Conservation (phyloP, 2,888 invertebrate genomes). For the Rutpela maculata region DNA sequence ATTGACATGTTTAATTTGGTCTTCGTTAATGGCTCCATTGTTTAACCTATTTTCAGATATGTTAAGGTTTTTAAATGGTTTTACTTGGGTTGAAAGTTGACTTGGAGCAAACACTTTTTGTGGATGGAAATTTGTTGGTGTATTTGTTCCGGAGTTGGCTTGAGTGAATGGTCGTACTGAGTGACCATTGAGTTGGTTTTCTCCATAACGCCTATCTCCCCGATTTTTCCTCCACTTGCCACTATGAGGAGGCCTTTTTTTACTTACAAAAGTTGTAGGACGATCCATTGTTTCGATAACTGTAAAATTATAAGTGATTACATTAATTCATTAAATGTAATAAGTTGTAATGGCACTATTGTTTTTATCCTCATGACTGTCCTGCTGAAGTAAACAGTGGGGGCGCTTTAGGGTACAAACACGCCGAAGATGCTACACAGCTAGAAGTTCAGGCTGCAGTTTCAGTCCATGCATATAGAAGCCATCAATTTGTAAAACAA, state of each 20-base stretch:
- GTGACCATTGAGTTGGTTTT: constrained; percentile 37
- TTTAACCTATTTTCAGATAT: constrained; percentile 37
- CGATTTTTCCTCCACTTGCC: constrained; percentile 50
- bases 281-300: too few relatives aligned
- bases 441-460: too few relatives aligned
- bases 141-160: constrained; percentile 38
- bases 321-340: too few relatives aligned
- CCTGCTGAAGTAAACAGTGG: too few relatives aligned
- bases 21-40: constrained; percentile 75
- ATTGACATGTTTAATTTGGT: constrained; percentile 86
- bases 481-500: too few relatives aligned
- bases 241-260: constrained; percentile 36
- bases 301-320: too few relatives aligned
- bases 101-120: constrained; percentile 39
- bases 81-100: constrained; percentile 2
- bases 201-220: constrained; percentile 73
- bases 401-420: too few relatives aligned
- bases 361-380: too few relatives aligned
- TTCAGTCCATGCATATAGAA: too few relatives aligned
- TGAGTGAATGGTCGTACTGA: constrained; percentile 46
- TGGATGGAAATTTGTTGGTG: constrained; percentile 28
- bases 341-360: too few relatives aligned
- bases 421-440: too few relatives aligned
- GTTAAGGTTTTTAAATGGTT: constrained; percentile 54
- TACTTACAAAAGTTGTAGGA: too few relatives aligned